Evolutionary conservation across 2,888 invertebrate genomes (phyloP), one percentile per base, ranked within the genome.

Genomic region (Cryptocheilus praepositus): DNA sequence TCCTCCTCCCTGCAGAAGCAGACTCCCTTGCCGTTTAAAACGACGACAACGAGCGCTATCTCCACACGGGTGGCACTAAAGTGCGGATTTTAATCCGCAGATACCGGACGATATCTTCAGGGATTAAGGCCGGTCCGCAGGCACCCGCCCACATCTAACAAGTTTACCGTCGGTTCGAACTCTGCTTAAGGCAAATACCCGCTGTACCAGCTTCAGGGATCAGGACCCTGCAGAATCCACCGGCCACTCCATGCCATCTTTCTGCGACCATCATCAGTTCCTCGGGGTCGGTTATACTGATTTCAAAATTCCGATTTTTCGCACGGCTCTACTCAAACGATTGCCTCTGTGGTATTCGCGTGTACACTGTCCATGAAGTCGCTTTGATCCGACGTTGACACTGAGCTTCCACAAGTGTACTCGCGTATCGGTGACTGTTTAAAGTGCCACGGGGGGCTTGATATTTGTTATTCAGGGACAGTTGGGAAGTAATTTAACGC

Each of bases 31-130:
- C 71, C 76, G 72, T 73, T 67, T 67, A 60, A 72, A 73, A 73
- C 73, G 68, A 69, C 71, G 76, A 74, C 70, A 66, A 71, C 54
- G 58, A 63, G 28, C 62, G 74, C 77, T 82, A 83, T 83, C 82
- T 80, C 63, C 71, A 71, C 64, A 64, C 62, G 45, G 44, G 62
- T 59, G 64, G 62, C 65, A 76, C 81, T 81, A 83, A 83, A 85
- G 85, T 82, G 77, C 74, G 82, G 83, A 86, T 87, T 87, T 86
- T 87, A 86, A 86, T 86, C 85, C 85, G 79, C 73, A 80, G 79
- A 83, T 86, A 83, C 81, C 80, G 81, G 80, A 81, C 84, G 81
- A 82, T 84, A 85, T 87, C 84, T 85, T 80, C 75, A 75, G 60
- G 86, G 85, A 86, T 86, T 87, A 86, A 79, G 76, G 73, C 15